phyloP scores from a whole-genome alignment of 2,888 invertebrate genomes.

The Eupithecia dodoneata region DNA sequence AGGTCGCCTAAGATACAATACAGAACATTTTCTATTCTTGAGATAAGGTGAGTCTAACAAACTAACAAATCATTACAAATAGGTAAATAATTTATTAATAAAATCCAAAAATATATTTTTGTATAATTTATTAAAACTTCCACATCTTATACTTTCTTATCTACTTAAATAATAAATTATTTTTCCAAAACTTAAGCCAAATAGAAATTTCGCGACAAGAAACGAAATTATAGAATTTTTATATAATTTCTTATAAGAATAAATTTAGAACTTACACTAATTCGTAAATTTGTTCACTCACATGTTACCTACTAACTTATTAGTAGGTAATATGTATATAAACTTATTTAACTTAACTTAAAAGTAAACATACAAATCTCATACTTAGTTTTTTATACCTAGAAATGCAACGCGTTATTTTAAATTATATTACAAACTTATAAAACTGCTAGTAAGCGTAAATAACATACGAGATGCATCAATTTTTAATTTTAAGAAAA shows the following conservation, averaged over 20 bases:
- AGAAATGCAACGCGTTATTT: constrained; percentile 33
- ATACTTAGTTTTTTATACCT: constrained; percentile 31
- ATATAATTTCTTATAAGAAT: constrained; percentile 22
- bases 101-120: constrained; percentile 43
- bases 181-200: constrained; percentile 40
- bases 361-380: constrained; percentile 27
- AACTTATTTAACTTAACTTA: constrained; percentile 10
- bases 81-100: neutral
- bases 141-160: constrained; percentile 50
- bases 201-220: constrained; percentile 40
- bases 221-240: constrained; percentile 34
- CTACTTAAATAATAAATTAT: constrained; percentile 53
- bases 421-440: constrained; percentile 34
- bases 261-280: constrained; percentile 16
- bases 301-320: constrained; percentile 1
- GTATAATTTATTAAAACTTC: constrained; percentile 57
- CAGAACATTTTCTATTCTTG: neutral
- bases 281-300: constrained; percentile 1
- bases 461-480: constrained; percentile 17
- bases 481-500: constrained; percentile 4
- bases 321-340: neutral
- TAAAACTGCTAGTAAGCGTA: constrained; percentile 43
- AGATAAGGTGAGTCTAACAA: neutral
- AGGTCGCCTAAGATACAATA: neutral
- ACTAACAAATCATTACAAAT: neutral